phyloP scores from a whole-genome alignment of 2,797 vertebrate genomes.

The Syndactyla subalaris region DNA sequence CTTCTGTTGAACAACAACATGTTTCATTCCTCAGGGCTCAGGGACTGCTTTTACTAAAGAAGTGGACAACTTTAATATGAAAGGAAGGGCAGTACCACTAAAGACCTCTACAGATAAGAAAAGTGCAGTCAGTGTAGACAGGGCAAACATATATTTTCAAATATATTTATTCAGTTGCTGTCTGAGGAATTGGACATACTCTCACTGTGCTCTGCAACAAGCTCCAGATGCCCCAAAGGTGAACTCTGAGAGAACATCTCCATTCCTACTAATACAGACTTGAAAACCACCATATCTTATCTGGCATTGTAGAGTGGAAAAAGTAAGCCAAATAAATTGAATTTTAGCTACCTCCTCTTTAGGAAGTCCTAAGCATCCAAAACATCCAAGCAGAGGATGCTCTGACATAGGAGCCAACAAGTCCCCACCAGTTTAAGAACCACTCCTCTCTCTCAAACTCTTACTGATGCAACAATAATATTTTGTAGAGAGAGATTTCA shows the following conservation, averaged over 20 bases:
- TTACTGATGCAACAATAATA: neutral
- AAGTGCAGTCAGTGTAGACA: neutral
- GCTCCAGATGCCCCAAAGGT: neutral
- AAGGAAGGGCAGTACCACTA: neutral
- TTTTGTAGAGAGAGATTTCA: neutral
- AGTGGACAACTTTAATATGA: neutral
- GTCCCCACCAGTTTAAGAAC: neutral
- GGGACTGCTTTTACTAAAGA: neutral
- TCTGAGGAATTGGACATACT: neutral
- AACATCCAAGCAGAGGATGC: neutral
- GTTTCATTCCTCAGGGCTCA: neutral
- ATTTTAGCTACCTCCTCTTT: neutral
- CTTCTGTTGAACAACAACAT: neutral
- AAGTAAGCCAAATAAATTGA: neutral
- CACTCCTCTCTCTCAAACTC: neutral
- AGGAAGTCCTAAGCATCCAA: neutral
- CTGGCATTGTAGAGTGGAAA: neutral
- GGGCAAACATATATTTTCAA: neutral
- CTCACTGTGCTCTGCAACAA: neutral
- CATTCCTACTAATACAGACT: neutral
- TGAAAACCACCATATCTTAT: neutral
- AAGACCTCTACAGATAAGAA: neutral
- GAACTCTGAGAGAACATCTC: neutral
- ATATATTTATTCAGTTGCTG: neutral
- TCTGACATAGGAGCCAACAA: neutral